phyloP scores from a whole-genome alignment of 2,888 invertebrate genomes.

The Cephus rjabovi region DNA sequence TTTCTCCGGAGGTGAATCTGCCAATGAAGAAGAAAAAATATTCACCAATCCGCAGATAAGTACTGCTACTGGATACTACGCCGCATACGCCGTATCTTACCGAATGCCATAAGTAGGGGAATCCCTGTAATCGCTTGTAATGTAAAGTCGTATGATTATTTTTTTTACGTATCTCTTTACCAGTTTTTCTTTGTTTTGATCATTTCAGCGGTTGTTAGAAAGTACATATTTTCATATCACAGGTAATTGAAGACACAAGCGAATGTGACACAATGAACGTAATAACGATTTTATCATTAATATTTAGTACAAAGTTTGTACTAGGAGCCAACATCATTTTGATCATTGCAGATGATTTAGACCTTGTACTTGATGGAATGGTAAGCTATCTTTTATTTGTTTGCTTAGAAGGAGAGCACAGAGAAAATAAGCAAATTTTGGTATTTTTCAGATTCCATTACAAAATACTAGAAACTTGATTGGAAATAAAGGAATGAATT shows the following conservation, averaged over 20 bases:
- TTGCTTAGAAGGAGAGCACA: not conserved
- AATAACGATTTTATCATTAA: not conserved
- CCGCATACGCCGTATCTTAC: too few relatives aligned
- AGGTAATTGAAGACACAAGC: not conserved
- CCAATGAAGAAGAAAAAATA: not conserved
- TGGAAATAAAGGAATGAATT: slow-evolving; percentile 75
- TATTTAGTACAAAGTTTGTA: not conserved
- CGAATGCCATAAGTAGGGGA: not conserved
- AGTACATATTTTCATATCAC: not conserved
- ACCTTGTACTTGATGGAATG: slow-evolving; percentile 81
- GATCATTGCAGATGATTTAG: slow-evolving; percentile 89
- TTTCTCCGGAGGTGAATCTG: not conserved
- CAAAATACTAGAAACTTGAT: slow-evolving; percentile 73
- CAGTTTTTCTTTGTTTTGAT: not conserved
- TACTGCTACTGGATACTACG: too few relatives aligned
- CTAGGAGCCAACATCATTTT: slow-evolving; percentile 76
- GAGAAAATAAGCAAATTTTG: slow-evolving; percentile 37
- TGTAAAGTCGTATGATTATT: not conserved
- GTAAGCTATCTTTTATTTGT: slow-evolving; percentile 66
- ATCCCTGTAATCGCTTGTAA: not conserved
- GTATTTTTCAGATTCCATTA: slow-evolving; percentile 75
- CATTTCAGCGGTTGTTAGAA: not conserved
- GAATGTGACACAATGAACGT: not conserved
- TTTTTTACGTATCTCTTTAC: not conserved
- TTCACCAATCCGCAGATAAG: not conserved